A percentile compares a stretch with the other conserved stretches of the same genome.
Evolutionary conservation across 2,797 vertebrate species (phyloP).

Genomic region (Sebastes iracundus): DNA sequence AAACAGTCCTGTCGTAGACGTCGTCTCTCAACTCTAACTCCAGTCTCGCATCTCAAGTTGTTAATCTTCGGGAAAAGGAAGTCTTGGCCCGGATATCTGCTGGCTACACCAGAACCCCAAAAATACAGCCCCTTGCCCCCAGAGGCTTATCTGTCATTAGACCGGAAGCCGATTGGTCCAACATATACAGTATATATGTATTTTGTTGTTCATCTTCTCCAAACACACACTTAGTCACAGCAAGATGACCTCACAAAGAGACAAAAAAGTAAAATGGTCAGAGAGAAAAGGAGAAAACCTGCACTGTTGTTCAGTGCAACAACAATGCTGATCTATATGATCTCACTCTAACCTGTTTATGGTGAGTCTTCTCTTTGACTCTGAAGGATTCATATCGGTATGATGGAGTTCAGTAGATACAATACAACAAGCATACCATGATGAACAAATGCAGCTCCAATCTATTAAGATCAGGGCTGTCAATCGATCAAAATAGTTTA

Average conservation of each 20-base stretch:
- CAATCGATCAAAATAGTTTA: too few species aligned
- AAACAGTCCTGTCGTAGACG: too few species aligned
- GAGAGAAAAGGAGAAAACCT: background rate
- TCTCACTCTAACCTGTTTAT: constrained; percentile 45
- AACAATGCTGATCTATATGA: constrained; percentile 17
- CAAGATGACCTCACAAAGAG: background rate
- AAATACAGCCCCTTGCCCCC: too few species aligned
- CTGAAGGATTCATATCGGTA: constrained; percentile 9
- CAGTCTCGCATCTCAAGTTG: too few species aligned
- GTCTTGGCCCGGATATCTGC: too few species aligned
- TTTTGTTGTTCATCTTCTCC: background rate
- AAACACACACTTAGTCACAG: background rate
- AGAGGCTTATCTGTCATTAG: too few species aligned
- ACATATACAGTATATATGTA: too few species aligned
- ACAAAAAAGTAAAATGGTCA: constrained; percentile 6
- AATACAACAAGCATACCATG: background rate
- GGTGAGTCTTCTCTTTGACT: constrained; percentile 18
- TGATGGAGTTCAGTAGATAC: constrained; percentile 16
- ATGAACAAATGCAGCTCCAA: constrained; percentile 4
- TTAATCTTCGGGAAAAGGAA: too few species aligned
- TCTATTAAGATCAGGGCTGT: background rate
- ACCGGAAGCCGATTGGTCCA: too few species aligned
- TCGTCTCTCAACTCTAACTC: too few species aligned
- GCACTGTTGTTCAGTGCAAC: background rate
- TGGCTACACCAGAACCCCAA: too few species aligned